Evolutionary conservation across 2,113 vertebrate genomes (phyloP), one percentile per base, ranked within the genome.

Genomic region (Tinamus guttatus): DNA sequence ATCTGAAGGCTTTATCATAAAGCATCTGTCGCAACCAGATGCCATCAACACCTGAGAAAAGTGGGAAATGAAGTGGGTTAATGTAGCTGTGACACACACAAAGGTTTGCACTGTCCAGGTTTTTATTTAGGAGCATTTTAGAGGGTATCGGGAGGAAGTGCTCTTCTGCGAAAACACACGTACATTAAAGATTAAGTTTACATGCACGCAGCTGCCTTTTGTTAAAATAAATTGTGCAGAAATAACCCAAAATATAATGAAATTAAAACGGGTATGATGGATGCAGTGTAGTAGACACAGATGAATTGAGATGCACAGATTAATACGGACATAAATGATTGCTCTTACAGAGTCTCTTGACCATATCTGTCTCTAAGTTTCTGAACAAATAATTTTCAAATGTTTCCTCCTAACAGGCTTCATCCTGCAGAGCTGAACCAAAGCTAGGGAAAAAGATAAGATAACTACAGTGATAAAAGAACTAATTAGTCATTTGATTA

Each of bases 11-110:
- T 97, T 96, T 96, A 97, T 97, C 97, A 95, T 40, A 96, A 93
- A 96, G 86, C 93, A 96, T 95, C 96, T 97, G 96, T 96, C 92
- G 7, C 92, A 84, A 95, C 74, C 96, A 96, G 94, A 97, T 97
- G 95, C 87, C 94, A 93, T 89, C 87, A 88, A 94, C 84, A 95
- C 93, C 94, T 96, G 87, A 97, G 94, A 71, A 84, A 96, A 85
- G 85, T 68, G 82, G 71, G 82, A 94, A 94, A 81, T 90, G 68
- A 74, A 93, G 73, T 58, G 79, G 59, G 68, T 87, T 94, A 91
- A 94, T 32, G 41, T 65, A 68, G 76, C 73, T 71, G 54, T 30
- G 34, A 75, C 68, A 64, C 7, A 30, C 78, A 62, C 38, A 64
- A 69, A 94, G 68, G 71, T 47, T 74, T 81, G 67, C 40, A 54